These are phyloP conservation scores for Sialis fuliginosa DNA, from an alignment of 2,888 invertebrate species.

Conservation along the genomic window DNA sequence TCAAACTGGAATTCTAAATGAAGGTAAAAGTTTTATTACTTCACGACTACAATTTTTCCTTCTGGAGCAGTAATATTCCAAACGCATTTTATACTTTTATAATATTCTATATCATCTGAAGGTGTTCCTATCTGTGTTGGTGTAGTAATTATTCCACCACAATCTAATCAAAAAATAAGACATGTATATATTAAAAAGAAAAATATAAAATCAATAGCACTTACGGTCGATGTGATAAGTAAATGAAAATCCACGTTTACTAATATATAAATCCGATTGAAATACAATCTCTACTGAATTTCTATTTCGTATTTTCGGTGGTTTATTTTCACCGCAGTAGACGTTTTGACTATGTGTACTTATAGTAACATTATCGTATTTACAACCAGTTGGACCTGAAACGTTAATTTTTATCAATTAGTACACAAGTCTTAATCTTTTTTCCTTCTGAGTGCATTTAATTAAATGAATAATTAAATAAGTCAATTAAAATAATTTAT, in stretches of 20 bases:
- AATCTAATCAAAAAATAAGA: constrained; percentile 28
- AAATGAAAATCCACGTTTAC: constrained; percentile 38
- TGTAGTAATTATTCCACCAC: constrained; percentile 55
- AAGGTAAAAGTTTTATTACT: constrained; percentile 20
- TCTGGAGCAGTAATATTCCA: constrained; percentile 62
- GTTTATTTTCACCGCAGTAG: constrained; percentile 30
- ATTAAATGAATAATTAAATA: no score
- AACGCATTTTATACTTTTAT: constrained; percentile 41
- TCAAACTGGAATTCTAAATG: constrained; percentile 27
- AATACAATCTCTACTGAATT: constrained; percentile 25
- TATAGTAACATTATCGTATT: constrained; percentile 38
- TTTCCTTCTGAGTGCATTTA: no score
- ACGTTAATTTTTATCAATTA: constrained; percentile 6
- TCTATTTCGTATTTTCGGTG: constrained; percentile 18
- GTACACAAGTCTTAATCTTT: no score
- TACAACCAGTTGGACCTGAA: constrained; percentile 14
- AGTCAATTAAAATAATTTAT: no score
- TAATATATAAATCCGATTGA: constrained; percentile 35
- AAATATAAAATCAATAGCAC: constrained; percentile 5
- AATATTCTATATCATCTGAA: constrained; percentile 20
- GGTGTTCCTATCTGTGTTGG: constrained; percentile 37
- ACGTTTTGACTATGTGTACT: constrained; percentile 10
- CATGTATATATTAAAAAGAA: background rate
- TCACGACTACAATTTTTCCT: constrained; percentile 42
- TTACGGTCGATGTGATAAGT: constrained; percentile 36